Percentiles rank a stretch among this genome's conserved stretches.
These are phyloP conservation scores for Pedionomus torquatus DNA, from an alignment of 2,113 vertebrate genomes.

Conservation along the genomic window DNA sequence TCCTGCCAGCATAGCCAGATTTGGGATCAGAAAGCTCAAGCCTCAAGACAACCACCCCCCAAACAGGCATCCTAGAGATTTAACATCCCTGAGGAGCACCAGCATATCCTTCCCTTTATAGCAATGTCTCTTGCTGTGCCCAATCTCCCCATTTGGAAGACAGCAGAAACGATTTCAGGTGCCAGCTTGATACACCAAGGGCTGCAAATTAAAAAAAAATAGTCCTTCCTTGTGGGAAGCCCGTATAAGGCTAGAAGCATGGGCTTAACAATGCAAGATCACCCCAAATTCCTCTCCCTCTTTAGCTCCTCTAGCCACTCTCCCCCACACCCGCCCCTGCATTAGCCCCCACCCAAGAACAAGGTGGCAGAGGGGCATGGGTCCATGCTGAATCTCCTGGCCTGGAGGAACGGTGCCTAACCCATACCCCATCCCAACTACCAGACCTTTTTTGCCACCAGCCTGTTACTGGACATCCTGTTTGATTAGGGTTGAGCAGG, in stretches of 20 bases:
- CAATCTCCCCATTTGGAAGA: not conserved
- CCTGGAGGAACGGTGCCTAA: not conserved
- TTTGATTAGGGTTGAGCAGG: accelerated
- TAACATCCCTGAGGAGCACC: not conserved
- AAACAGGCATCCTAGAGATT: not conserved
- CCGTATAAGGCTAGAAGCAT: not conserved
- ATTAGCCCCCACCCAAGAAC: not conserved
- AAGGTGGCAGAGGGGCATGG: not conserved
- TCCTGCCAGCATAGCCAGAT: not conserved
- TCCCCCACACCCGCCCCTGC: not conserved
- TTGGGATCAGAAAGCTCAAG: not conserved
- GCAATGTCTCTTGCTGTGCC: not conserved
- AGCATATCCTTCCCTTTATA: not conserved
- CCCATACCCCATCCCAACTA: not conserved
- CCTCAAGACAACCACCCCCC: not conserved
- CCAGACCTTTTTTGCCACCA: not conserved
- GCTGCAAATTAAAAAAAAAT: not conserved
- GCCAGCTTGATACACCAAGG: not conserved
- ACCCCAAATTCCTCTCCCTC: not conserved
- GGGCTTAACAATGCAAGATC: not conserved
- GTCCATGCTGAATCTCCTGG: not conserved
- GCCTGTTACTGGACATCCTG: not conserved
- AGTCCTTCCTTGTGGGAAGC: not conserved
- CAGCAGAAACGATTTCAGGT: not conserved
- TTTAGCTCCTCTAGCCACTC: not conserved